Percentiles rank a stretch among this genome's conserved stretches.
Evolutionary conservation across 2,888 invertebrate genomes (phyloP).

Genomic region (Tinea semifulvella): DNA sequence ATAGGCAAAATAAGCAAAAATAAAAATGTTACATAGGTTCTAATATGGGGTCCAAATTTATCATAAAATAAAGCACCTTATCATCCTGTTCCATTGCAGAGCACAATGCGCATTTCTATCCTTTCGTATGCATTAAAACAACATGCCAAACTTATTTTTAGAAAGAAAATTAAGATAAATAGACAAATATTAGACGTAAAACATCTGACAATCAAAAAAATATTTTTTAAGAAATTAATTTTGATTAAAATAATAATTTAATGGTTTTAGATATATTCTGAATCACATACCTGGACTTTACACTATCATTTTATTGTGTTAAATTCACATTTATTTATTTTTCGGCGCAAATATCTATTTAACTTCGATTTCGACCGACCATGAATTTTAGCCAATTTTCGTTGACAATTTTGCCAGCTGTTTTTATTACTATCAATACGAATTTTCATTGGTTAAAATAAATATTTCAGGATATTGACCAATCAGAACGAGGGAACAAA

Average conservation of each 20-base stretch:
- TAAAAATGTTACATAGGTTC: conserved; percentile 10
- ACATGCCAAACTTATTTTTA: conserved; percentile 26
- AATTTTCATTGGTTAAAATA: conserved; percentile 16
- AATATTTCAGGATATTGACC: neutral
- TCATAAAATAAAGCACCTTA: conserved; percentile 44
- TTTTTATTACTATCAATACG: neutral
- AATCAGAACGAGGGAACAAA: no score
- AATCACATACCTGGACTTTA: conserved; percentile 41
- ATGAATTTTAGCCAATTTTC: conserved; percentile 7
- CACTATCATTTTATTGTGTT: conserved; percentile 29
- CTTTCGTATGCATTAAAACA: conserved; percentile 46
- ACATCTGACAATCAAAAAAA: conserved; percentile 60
- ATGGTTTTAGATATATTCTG: neutral
- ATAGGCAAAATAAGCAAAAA: conserved; percentile 14
- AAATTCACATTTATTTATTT: conserved; percentile 25
- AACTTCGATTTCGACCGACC: conserved; percentile 25
- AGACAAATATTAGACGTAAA: conserved; percentile 48
- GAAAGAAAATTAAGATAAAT: conserved; percentile 27
- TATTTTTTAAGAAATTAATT: neutral
- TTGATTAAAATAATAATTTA: neutral
- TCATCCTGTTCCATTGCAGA: conserved; percentile 64
- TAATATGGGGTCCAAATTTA: conserved; percentile 23
- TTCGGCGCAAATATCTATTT: conserved; percentile 38
- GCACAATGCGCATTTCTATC: conserved; percentile 46
- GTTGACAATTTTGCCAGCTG: neutral